Percentiles rank a stretch among this genome's conserved stretches.
Conservation (phyloP, 92 coral and sea anemone genomes). For the Phymanthus crucifer region DNA sequence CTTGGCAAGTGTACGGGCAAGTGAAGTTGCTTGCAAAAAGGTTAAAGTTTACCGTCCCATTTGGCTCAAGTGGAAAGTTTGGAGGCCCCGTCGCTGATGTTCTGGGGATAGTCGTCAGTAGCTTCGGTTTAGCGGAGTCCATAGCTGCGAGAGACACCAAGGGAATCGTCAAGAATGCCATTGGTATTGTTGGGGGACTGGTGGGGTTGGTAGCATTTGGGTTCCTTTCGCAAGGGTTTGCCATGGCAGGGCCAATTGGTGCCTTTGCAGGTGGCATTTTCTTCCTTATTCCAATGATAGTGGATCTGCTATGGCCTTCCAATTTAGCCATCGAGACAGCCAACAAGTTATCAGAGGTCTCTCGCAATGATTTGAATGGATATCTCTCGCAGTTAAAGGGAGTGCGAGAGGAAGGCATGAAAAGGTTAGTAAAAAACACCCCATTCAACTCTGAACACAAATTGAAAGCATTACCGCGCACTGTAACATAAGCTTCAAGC, state of each 20-base stretch:
- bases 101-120: constrained; percentile 50
- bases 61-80: constrained; percentile 8
- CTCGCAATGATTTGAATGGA: constrained; percentile 49
- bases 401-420: constrained; percentile 24
- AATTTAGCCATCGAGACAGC: constrained; percentile 54
- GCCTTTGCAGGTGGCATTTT: constrained; percentile 41
- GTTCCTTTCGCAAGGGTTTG: constrained; percentile 8
- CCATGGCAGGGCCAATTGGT: constrained; percentile 9
- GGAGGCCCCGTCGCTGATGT: constrained; percentile 56
- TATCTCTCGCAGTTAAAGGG: constrained; percentile 31
- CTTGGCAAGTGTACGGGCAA: constrained; percentile 32
- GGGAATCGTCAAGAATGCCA: constrained; percentile 54
- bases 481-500: too few species aligned
- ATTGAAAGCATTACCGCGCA: too few species aligned
- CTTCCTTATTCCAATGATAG: constrained; percentile 37
- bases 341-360: constrained; percentile 49
- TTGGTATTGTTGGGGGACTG: constrained; percentile 54
- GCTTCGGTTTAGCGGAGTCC: constrained; percentile 48
- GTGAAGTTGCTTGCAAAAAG: constrained; percentile 14
- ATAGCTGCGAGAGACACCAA: constrained; percentile 39
- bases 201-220: constrained; percentile 52
- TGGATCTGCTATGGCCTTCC: constrained; percentile 48
- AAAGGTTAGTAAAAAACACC: constrained; percentile 18
- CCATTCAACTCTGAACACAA: too few species aligned
- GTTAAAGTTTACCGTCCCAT: constrained; percentile 14